Base-by-base conservation (phyloP, 1,140 invertebrate genomes). In the Meloidogyne hapla region DNA sequence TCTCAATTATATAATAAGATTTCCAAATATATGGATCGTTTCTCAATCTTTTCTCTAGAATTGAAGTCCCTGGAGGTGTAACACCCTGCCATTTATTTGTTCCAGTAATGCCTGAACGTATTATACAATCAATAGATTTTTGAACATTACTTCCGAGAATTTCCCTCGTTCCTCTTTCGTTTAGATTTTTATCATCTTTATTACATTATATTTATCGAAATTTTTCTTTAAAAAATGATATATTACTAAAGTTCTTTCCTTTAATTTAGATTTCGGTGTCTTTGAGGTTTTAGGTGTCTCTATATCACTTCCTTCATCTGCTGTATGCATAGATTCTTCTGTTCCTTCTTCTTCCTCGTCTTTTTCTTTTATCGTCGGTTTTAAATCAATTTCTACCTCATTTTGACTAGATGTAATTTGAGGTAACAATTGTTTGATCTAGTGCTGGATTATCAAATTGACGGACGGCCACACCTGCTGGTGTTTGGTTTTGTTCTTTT, bases 401-500 rank as follows among this genome's bases (percentile, higher is more conserved):
- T 25, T 25, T 12, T 75, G n/a, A n/a, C n/a, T n/a, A n/a, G n/a
- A n/a, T n/a, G n/a, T n/a, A n/a, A n/a, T 12, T 21, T 28, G 3
- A 10, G 2, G 25, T 21, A 26, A 18, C 40, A 33, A 2, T 25
- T n/a, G 1, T n/a, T 0, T 38, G 13, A 10, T 4, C 26, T 33
- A 56, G 5, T 28, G 25, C 23, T 13, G 61, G 0, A 12, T n/a
- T 75, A 62, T 12, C 4, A n/a, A 69, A 1, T 77, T 12, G 13
- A 42, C 26, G 9, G 6, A 40, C 3, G 18, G 42, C 1, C 0
- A 76, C 75, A 33, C 10, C 40, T 62, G 40, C 42, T 13, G 75
- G 75, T 75, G 18, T 64, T 4, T 76, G n/a, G 5, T 69, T 42
- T 12, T 25, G 3, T 12, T 76, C 73, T 26, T 74, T 77, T 21